Evolutionary conservation across 2,113 vertebrate species (phyloP).

Genomic region (Sorex araneus): DNA sequence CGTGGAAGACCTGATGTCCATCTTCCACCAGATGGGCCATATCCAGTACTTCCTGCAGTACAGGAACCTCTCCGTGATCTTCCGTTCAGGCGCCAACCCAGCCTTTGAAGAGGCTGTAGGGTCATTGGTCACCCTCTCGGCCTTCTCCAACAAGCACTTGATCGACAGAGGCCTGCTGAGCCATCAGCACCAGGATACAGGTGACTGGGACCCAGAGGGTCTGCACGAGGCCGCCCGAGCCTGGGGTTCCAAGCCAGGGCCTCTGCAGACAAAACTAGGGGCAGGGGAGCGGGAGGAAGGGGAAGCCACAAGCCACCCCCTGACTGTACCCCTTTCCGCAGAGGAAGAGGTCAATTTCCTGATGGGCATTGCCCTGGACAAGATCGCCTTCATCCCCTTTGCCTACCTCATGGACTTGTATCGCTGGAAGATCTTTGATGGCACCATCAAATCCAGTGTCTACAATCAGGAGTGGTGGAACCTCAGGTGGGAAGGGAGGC

Average conservation of each 20-base stretch:
- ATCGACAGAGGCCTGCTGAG: slow-evolving; percentile 93
- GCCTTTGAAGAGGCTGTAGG: slow-evolving; percentile 97
- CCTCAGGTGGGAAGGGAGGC: slow-evolving; percentile 90
- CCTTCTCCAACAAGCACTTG: slow-evolving; percentile 94
- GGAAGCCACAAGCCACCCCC: background rate
- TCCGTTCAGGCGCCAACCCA: slow-evolving; percentile 95
- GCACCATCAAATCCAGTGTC: slow-evolving; percentile 89
- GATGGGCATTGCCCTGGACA: slow-evolving; percentile 96
- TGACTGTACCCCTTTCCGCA: slow-evolving; percentile 77
- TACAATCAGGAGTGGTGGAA: slow-evolving; percentile 99
- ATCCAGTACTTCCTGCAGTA: slow-evolving; percentile 98
- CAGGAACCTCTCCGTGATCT: slow-evolving; percentile 93
- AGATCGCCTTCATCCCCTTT: slow-evolving; percentile 96
- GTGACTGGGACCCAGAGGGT: slow-evolving; percentile 84
- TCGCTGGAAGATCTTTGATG: slow-evolving; percentile 97
- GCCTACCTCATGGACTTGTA: slow-evolving; percentile 97
- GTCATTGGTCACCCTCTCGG: slow-evolving; percentile 94
- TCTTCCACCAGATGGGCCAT: slow-evolving; percentile 98
- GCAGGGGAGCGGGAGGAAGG: background rate
- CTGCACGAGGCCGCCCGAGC: background rate
- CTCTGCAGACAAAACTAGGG: background rate
- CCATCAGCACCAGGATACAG: slow-evolving; percentile 88
- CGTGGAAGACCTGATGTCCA: slow-evolving; percentile 96
- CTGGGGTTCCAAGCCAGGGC: background rate
- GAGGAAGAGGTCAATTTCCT: slow-evolving; percentile 97